Evolutionary conservation across 2,797 vertebrate genomes (phyloP).

Genomic region (Pagetopsis macropterus): DNA sequence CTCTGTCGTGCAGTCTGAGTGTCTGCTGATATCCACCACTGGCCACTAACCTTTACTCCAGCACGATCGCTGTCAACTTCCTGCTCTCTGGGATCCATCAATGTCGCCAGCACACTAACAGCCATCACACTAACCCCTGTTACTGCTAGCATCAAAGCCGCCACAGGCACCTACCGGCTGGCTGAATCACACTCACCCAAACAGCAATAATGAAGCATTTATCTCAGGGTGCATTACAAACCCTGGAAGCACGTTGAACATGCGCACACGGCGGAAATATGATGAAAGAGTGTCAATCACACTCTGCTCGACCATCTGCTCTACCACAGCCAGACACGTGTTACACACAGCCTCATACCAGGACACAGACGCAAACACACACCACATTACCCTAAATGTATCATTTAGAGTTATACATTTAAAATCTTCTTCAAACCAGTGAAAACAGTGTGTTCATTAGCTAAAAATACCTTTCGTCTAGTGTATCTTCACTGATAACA

Average conservation of each 20-base stretch:
- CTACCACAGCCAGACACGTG: conserved; percentile 49
- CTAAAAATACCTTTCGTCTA: background rate
- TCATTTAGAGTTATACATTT: background rate
- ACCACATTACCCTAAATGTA: conserved; percentile 14
- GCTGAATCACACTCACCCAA: conserved; percentile 70
- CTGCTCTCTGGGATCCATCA: conserved; percentile 67
- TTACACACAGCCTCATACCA: conserved; percentile 25
- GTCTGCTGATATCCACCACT: conserved; percentile 47
- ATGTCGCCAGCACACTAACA: conserved; percentile 45
- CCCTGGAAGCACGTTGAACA: conserved; percentile 61
- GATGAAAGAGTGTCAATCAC: conserved; percentile 70
- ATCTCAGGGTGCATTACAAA: conserved; percentile 71
- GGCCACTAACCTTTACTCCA: conserved; percentile 62
- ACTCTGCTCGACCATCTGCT: conserved; percentile 71
- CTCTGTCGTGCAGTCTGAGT: conserved; percentile 33
- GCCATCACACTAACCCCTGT: conserved; percentile 53
- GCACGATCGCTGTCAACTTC: conserved; percentile 45
- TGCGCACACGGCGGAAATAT: conserved; percentile 54
- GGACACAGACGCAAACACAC: conserved; percentile 27
- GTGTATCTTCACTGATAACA: background rate
- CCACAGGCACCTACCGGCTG: conserved; percentile 56
- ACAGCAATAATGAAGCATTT: conserved; percentile 73
- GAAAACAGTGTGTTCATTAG: background rate
- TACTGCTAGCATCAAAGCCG: conserved; percentile 50
- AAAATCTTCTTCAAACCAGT: background rate